A percentile compares a stretch with the other conserved stretches of the same genome.
phyloP scores from a whole-genome alignment of 2,797 vertebrate species.

The Catharus ustulatus region DNA sequence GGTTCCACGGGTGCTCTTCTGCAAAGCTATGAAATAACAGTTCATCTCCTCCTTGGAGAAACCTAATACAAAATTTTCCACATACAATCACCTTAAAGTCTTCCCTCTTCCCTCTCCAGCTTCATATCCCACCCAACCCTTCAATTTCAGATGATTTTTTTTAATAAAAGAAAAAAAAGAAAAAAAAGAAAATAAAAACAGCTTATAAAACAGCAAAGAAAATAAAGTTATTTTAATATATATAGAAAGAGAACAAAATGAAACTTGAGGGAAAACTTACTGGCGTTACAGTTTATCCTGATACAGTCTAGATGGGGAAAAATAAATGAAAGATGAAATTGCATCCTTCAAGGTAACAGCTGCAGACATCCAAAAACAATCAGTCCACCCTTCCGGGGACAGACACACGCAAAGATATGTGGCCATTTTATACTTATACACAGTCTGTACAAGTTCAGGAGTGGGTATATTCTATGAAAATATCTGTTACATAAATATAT shows the following conservation, averaged over 20 bases:
- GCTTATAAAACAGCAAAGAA: conserved; percentile 79
- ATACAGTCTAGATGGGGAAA: conserved; percentile 99
- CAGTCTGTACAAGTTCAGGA: conserved; percentile 69
- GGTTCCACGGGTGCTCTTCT: conserved; percentile 63
- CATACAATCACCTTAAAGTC: neutral
- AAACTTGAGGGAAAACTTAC: conserved; percentile 99
- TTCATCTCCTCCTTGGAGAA: conserved; percentile 47
- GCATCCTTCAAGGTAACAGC: conserved; percentile 99
- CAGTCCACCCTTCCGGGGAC: conserved; percentile 99
- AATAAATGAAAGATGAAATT: conserved; percentile 99
- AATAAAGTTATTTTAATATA: conserved; percentile 78
- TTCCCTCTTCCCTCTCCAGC: neutral
- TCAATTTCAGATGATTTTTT: neutral
- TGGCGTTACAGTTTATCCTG: conserved; percentile 99
- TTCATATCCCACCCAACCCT: conserved; percentile 30
- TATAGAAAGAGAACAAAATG: conserved; percentile 91
- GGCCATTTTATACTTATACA: conserved; percentile 91
- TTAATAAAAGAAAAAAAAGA: neutral
- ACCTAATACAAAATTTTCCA: conserved; percentile 23
- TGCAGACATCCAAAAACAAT: conserved; percentile 99
- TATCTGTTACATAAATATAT: conserved; percentile 76
- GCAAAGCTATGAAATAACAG: conserved; percentile 65
- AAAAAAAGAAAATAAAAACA: conserved; percentile 67
- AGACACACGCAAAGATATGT: conserved; percentile 97
- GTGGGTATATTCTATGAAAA: conserved; percentile 74